These are phyloP conservation scores for Motacilla tschutschensis DNA, from an alignment of 2,113 vertebrate species.

Conservation along the genomic window DNA sequence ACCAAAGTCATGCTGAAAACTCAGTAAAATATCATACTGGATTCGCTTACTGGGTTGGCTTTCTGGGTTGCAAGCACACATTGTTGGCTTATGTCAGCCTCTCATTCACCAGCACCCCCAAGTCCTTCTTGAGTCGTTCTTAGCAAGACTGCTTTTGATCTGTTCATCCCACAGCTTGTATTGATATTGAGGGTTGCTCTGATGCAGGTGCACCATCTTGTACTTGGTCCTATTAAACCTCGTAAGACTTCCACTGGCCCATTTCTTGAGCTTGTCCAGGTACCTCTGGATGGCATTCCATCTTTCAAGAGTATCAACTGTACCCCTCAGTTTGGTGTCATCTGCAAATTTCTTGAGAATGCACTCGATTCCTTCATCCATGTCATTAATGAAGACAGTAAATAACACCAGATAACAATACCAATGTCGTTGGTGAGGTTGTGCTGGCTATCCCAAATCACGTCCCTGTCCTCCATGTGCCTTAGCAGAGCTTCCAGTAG, in stretches of 20 bases:
- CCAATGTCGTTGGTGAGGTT: not conserved
- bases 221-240: not conserved
- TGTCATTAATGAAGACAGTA: not conserved
- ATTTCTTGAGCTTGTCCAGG: not conserved
- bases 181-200: no score
- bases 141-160: not conserved
- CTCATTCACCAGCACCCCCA: not conserved
- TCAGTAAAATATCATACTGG: not conserved
- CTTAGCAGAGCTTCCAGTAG: not conserved
- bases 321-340: not conserved
- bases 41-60: not conserved
- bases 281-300: not conserved
- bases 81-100: not conserved
- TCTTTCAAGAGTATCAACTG: not conserved
- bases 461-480: no score
- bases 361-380: not conserved
- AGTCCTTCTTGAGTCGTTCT: not conserved
- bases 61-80: not conserved
- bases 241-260: fast-evolving
- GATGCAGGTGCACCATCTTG: not conserved
- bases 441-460: not conserved
- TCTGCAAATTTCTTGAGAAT: not conserved
- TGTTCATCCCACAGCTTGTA: not conserved
- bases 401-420: not conserved
- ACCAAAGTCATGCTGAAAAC: not conserved